A percentile compares a stretch with the other conserved stretches of the same genome.
phyloP scores from a whole-genome alignment of 2,888 invertebrate genomes.

The Himalopsyche kuldschensis region DNA sequence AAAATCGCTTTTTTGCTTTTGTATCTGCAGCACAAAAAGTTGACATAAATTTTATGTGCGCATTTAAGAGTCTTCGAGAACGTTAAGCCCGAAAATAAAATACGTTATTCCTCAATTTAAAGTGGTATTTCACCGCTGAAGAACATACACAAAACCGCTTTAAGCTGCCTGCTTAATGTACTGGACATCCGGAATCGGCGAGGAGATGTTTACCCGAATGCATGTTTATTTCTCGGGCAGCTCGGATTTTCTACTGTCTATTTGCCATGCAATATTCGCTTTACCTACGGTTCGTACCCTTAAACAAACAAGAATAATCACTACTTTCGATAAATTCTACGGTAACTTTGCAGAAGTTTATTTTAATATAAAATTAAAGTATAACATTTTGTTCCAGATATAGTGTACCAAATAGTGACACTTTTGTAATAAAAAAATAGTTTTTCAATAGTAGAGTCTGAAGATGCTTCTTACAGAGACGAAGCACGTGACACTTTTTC shows the following conservation, averaged over 20 bases:
- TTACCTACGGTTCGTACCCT: background rate
- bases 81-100: background rate
- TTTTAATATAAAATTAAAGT: too few relatives aligned
- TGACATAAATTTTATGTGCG: background rate
- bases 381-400: too few relatives aligned
- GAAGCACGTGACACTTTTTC: too few relatives aligned
- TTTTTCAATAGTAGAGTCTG: too few relatives aligned
- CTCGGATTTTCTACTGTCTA: background rate
- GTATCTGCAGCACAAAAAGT: background rate
- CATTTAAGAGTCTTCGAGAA: slow-evolving; percentile 4
- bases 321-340: too few relatives aligned
- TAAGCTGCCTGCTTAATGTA: slow-evolving; percentile 11
- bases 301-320: too few relatives aligned
- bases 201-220: slow-evolving; percentile 11
- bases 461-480: too few relatives aligned
- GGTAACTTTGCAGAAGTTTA: too few relatives aligned
- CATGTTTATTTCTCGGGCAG: slow-evolving; percentile 8
- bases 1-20: background rate
- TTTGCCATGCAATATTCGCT: background rate
- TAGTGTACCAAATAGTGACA: too few relatives aligned
- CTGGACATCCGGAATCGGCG: slow-evolving; percentile 13
- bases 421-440: too few relatives aligned
- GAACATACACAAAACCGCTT: slow-evolving; percentile 3
- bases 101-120: background rate
- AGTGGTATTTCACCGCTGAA: background rate